Evolutionary conservation across 2,888 invertebrate species (phyloP).

Genomic region (Argyresthia albistria): DNA sequence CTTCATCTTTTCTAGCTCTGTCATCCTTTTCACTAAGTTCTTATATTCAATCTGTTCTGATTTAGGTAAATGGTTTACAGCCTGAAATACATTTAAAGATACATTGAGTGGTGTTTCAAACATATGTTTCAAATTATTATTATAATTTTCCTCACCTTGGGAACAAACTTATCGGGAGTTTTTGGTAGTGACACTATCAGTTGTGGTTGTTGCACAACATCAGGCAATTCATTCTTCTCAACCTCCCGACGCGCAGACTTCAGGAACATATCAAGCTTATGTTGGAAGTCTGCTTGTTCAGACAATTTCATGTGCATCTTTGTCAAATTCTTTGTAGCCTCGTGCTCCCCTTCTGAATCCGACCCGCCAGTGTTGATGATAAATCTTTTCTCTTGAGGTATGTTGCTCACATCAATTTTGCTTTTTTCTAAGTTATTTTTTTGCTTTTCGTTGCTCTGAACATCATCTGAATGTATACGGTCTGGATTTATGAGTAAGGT

Average conservation of each 20-base stretch:
- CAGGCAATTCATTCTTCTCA: slow-evolving; percentile 40
- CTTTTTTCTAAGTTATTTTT: neutral
- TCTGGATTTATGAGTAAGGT: slow-evolving; percentile 32
- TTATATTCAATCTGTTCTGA: slow-evolving; percentile 64
- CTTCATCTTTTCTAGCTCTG: slow-evolving; percentile 61
- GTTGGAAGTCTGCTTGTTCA: slow-evolving; percentile 55
- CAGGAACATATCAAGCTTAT: slow-evolving; percentile 52
- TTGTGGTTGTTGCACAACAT: slow-evolving; percentile 31
- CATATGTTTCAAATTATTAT: neutral
- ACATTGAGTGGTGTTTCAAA: slow-evolving; percentile 3
- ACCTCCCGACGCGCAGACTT: slow-evolving; percentile 57
- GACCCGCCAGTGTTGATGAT: slow-evolving; percentile 57
- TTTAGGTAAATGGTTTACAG: slow-evolving; percentile 58
- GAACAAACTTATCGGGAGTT: slow-evolving; percentile 45
- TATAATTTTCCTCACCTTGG: slow-evolving; percentile 37
- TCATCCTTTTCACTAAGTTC: slow-evolving; percentile 60
- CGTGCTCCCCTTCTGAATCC: slow-evolving; percentile 65
- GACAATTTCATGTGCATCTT: slow-evolving; percentile 64
- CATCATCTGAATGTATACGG: slow-evolving; percentile 13
- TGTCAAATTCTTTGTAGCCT: slow-evolving; percentile 62
- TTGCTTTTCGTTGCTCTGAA: slow-evolving; percentile 12
- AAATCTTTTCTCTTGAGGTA: slow-evolving; percentile 47
- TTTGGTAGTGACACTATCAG: slow-evolving; percentile 19
- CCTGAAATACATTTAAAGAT: slow-evolving; percentile 28
- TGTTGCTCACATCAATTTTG: slow-evolving; percentile 11